These are phyloP conservation scores for Acleris emargana DNA, from an alignment of 2,888 invertebrate species.

Conservation along the genomic window DNA sequence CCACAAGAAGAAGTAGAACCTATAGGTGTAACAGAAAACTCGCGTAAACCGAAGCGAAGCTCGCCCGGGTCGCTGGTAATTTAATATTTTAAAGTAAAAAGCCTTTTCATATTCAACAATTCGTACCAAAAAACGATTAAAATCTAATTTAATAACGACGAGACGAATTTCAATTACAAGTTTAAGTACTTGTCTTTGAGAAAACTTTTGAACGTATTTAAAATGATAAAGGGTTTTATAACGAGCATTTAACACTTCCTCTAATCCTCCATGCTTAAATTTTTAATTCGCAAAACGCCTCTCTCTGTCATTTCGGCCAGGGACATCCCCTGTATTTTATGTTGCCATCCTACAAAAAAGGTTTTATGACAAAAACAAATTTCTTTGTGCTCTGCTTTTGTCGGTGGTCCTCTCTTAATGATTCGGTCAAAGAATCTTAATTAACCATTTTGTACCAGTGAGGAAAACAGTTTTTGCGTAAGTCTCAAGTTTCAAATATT, in stretches of 20 bases:
- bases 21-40: too few relatives aligned
- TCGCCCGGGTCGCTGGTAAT: too few relatives aligned
- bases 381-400: constrained; percentile 29
- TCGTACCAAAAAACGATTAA: too few relatives aligned
- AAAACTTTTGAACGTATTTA: background rate
- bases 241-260: constrained; percentile 19
- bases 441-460: constrained; percentile 24
- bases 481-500: constrained; percentile 16
- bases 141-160: too few relatives aligned
- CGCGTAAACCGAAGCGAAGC: too few relatives aligned
- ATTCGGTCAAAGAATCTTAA: constrained; percentile 27
- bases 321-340: constrained; percentile 19
- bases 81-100: too few relatives aligned
- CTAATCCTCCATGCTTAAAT: constrained; percentile 11
- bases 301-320: constrained; percentile 17
- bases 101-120: too few relatives aligned
- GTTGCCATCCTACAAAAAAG: constrained; percentile 23
- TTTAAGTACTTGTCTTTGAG: background rate
- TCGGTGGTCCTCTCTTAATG: constrained; percentile 18
- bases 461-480: background rate
- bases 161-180: too few relatives aligned
- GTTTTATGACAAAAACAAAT: constrained; percentile 36
- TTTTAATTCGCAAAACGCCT: constrained; percentile 20
- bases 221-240: constrained; percentile 19
- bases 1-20: too few relatives aligned